These are phyloP conservation scores for Hemiscyllium ocellatum DNA, from an alignment of 2,113 vertebrate genomes.

Conservation along the genomic window DNA sequence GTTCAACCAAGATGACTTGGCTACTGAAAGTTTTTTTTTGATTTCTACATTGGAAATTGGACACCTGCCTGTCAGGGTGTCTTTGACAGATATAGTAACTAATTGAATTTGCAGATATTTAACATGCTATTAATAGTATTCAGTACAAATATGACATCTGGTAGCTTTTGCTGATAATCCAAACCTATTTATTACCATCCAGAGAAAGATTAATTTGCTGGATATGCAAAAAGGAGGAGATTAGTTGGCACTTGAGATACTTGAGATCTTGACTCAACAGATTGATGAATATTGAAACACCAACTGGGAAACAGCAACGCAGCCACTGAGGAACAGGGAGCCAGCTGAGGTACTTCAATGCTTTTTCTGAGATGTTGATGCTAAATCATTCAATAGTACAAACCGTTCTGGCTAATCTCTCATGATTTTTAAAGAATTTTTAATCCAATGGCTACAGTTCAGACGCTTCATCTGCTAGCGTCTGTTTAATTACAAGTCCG, in stretches of 20 bases:
- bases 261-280: background rate
- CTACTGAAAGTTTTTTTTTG: background rate
- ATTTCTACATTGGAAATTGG: background rate
- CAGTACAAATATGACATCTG: conserved; percentile 1
- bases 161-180: conserved; percentile 13
- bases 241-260: background rate
- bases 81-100: background rate
- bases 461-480: background rate
- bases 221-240: conserved; percentile 16
- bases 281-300: background rate
- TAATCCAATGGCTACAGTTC: background rate
- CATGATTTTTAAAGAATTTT: background rate
- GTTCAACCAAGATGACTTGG: background rate
- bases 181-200: conserved; percentile 2
- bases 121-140: conserved; percentile 30
- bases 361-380: background rate
- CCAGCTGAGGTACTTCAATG: background rate
- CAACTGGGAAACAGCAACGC: background rate
- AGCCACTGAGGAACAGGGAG: background rate
- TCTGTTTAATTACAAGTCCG: no score
- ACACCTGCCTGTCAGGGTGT: background rate
- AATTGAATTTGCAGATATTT: conserved; percentile 27
- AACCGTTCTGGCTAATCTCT: background rate
- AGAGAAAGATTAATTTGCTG: conserved; percentile 12
- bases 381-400: background rate